Evolutionary conservation across 2,113 vertebrate genomes (phyloP).

Genomic region (Scytalopus superciliaris): DNA sequence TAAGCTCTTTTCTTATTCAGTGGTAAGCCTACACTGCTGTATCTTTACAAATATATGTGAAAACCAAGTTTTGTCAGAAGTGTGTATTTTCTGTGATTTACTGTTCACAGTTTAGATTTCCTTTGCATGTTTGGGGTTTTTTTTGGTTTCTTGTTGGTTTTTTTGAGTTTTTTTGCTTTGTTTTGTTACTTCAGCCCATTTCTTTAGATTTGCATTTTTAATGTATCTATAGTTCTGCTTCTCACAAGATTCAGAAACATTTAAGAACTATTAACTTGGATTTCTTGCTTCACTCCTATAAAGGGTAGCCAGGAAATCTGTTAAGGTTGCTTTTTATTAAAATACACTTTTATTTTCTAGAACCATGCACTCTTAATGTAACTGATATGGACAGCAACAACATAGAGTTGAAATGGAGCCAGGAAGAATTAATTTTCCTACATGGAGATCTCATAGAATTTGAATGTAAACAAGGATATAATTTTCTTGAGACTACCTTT

Average conservation of each 20-base stretch:
- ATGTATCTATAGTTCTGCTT: not conserved
- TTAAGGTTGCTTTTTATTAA: not conserved
- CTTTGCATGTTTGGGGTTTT: not conserved
- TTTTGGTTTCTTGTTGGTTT: too few relatives aligned
- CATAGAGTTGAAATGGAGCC: constrained; percentile 72
- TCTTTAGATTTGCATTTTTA: not conserved
- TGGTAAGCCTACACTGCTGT: not conserved
- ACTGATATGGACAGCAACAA: constrained; percentile 58
- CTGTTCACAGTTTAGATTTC: not conserved
- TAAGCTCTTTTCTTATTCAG: not conserved
- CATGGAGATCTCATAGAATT: constrained; percentile 80
- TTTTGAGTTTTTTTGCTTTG: too few relatives aligned
- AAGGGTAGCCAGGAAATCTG: not conserved
- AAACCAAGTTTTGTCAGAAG: not conserved
- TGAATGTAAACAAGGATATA: constrained; percentile 70
- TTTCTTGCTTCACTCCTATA: not conserved
- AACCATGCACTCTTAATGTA: constrained; percentile 66
- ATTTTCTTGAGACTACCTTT: not conserved
- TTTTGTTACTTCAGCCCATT: not conserved
- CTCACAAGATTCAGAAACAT: not conserved
- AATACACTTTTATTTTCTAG: constrained; percentile 38
- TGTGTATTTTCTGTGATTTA: not conserved
- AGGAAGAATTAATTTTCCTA: constrained; percentile 63
- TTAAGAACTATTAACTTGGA: not conserved
- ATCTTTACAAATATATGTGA: not conserved